phyloP scores from a whole-genome alignment of 2,888 invertebrate species.

The Globia sparganii region DNA sequence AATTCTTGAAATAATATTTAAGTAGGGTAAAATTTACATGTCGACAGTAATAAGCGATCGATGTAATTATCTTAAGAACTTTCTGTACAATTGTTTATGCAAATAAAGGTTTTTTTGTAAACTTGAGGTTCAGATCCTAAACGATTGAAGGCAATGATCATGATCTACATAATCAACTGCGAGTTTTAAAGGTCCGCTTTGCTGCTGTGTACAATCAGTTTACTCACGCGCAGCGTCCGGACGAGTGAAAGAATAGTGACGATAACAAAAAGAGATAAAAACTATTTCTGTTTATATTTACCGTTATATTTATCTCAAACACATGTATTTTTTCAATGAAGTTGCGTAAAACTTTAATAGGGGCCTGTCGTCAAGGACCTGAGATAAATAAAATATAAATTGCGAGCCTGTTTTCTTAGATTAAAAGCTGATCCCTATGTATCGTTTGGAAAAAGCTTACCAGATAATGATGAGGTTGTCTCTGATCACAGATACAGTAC shows the following conservation, averaged over 20 bases:
- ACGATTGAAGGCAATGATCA: not conserved
- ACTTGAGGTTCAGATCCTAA: not conserved
- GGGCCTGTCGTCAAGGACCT: not conserved
- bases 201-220: constrained; percentile 45
- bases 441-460: not conserved
- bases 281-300: constrained; percentile 61
- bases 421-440: no score
- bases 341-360: not conserved
- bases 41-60: no score
- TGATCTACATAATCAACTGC: not conserved
- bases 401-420: not conserved
- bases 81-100: no score
- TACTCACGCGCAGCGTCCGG: constrained; percentile 41
- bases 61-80: no score
- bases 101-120: not conserved
- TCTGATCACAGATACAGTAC: not conserved
- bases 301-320: constrained; percentile 19
- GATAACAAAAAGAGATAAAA: constrained; percentile 62
- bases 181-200: constrained; percentile 47
- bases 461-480: not conserved
- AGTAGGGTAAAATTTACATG: no score
- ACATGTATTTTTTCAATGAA: constrained; percentile 36
- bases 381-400: not conserved
- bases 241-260: constrained; percentile 58
- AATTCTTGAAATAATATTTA: no score